phyloP scores from a whole-genome alignment of 2,113 vertebrate species.

The Gasterosteus aculeatus region DNA sequence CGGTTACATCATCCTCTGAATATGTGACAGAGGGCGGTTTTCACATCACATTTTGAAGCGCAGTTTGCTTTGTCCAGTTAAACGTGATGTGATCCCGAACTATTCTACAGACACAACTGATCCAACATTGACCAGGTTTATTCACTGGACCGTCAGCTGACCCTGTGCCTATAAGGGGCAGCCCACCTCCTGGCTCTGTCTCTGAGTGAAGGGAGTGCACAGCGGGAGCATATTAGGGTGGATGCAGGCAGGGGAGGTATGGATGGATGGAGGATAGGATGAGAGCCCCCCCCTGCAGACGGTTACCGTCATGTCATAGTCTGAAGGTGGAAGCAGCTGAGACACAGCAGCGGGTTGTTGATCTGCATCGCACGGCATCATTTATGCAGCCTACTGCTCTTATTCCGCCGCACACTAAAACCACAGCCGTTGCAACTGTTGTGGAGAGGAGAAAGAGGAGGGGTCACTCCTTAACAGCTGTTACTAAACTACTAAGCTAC shows the following conservation, averaged over 20 bases:
- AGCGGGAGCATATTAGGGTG: conserved; percentile 34
- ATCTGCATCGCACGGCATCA: conserved; percentile 44
- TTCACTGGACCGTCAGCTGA: neutral
- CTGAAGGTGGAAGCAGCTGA: conserved; percentile 28
- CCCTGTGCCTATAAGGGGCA: conserved; percentile 37
- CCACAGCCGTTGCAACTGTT: conserved; percentile 20
- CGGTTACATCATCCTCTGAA: conserved; percentile 68
- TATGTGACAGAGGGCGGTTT: conserved; percentile 33
- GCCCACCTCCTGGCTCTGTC: conserved; percentile 26
- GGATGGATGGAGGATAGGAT: conserved; percentile 6
- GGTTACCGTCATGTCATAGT: neutral
- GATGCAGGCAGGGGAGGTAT: neutral
- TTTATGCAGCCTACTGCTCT: conserved; percentile 14
- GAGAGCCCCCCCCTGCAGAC: neutral
- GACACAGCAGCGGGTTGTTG: conserved; percentile 26
- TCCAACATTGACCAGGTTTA: neutral
- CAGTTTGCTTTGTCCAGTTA: conserved; percentile 22
- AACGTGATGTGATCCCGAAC: neutral
- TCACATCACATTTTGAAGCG: conserved; percentile 47
- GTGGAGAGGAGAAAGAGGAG: conserved; percentile 8
- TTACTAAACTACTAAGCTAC: too few relatives aligned
- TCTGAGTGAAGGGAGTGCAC: conserved; percentile 31
- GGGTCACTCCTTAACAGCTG: conserved; percentile 37
- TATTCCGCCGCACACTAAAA: conserved; percentile 20
- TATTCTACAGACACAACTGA: neutral